phyloP scores from a whole-genome alignment of 1,140 invertebrate species.

The Coelopa frigida region DNA sequence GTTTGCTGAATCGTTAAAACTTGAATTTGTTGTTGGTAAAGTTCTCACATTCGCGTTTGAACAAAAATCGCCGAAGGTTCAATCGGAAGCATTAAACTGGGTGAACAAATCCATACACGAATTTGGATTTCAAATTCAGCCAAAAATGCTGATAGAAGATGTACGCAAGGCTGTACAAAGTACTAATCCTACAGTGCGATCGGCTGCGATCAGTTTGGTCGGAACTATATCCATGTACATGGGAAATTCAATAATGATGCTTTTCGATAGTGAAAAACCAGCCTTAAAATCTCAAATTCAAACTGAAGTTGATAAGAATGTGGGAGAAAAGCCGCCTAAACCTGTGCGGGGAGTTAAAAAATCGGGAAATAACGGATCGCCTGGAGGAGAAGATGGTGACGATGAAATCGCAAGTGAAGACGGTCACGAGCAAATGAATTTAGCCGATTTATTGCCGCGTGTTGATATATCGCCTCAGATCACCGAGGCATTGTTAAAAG shows the following conservation, averaged over 20 bases:
- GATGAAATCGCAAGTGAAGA: slow-evolving; percentile 47
- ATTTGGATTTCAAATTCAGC: slow-evolving; percentile 69
- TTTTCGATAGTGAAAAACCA: slow-evolving; percentile 83
- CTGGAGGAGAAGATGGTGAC: slow-evolving; percentile 1
- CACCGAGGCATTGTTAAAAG: slow-evolving; percentile 69
- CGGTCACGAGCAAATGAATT: slow-evolving; percentile 46
- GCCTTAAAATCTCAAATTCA: slow-evolving; percentile 79
- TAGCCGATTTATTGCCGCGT: slow-evolving; percentile 63
- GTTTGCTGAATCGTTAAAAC: slow-evolving; percentile 67
- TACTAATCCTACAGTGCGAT: slow-evolving; percentile 75
- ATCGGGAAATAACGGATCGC: not conserved
- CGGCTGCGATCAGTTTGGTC: slow-evolving; percentile 58
- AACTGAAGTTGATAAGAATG: slow-evolving; percentile 76
- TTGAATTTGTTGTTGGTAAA: slow-evolving; percentile 68
- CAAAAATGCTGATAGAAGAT: slow-evolving; percentile 71
- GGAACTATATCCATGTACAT: slow-evolving; percentile 70
- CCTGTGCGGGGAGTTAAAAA: slow-evolving; percentile 56
- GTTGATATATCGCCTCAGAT: slow-evolving; percentile 82
- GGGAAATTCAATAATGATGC: slow-evolving; percentile 64
- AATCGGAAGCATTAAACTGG: slow-evolving; percentile 78
- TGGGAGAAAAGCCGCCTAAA: slow-evolving; percentile 60
- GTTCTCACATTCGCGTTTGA: slow-evolving; percentile 68
- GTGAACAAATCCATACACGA: slow-evolving; percentile 68
- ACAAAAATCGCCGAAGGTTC: slow-evolving; percentile 88
- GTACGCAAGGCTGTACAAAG: slow-evolving; percentile 76